Conservation (phyloP, 2,113 vertebrate genomes). For the Dolichotis patagonum region DNA sequence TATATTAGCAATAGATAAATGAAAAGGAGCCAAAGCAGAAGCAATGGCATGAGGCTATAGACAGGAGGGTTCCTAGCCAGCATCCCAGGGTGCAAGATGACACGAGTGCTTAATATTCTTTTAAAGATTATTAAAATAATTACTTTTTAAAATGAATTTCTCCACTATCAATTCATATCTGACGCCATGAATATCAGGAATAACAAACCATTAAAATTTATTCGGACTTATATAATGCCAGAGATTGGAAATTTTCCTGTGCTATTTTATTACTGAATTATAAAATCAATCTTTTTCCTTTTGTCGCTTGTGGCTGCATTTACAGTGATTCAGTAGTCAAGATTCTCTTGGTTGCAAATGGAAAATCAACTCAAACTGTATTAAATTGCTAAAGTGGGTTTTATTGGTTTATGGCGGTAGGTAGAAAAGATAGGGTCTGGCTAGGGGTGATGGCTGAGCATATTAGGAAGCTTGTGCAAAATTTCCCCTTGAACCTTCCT, state of each 20-base stretch:
- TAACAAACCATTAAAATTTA: conserved; percentile 26
- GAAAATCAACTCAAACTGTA: background rate
- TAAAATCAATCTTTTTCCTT: background rate
- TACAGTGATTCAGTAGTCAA: conserved; percentile 8
- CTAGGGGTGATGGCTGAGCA: background rate
- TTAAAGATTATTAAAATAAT: conserved; percentile 58
- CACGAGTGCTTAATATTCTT: background rate
- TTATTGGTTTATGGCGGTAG: background rate
- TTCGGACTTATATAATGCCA: background rate
- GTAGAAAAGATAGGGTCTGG: background rate
- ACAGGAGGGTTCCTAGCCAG: background rate
- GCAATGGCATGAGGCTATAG: background rate
- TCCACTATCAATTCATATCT: conserved; percentile 14
- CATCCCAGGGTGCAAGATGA: background rate
- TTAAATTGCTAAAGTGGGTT: background rate
- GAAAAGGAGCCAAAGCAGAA: background rate
- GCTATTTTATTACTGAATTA: background rate
- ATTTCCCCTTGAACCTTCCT: background rate
- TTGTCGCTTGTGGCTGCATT: background rate
- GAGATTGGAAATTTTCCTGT: background rate
- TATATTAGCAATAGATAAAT: background rate
- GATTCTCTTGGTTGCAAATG: background rate
- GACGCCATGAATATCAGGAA: background rate
- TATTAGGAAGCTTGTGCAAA: background rate
- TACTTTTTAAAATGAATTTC: conserved; percentile 32